Percentiles rank a stretch among this genome's conserved stretches.
phyloP scores from a whole-genome alignment of 2,888 invertebrate species.

The Xylocampa areola region DNA sequence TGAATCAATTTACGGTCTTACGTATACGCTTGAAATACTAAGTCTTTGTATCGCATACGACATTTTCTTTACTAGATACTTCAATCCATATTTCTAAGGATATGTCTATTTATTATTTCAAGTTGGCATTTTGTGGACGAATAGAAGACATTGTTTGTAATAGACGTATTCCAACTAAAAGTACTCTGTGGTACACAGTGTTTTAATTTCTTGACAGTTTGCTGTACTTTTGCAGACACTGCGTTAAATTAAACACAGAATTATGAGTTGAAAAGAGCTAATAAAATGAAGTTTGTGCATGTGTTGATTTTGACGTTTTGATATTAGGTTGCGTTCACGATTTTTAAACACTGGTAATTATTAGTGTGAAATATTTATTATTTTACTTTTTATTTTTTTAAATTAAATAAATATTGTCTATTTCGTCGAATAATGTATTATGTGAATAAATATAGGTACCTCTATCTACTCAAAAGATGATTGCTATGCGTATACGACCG shows the following conservation, averaged over 20 bases:
- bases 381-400: not conserved
- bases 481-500: too few species aligned
- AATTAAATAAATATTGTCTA: too few species aligned
- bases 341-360: slow-evolving; percentile 1
- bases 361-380: not conserved
- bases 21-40: slow-evolving; percentile 12
- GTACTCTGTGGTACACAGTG: slow-evolving; percentile 37
- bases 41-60: not conserved
- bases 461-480: too few species aligned
- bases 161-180: slow-evolving; percentile 44
- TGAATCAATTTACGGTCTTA: slow-evolving; percentile 23
- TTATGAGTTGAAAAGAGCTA: slow-evolving; percentile 13
- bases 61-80: slow-evolving; percentile 20
- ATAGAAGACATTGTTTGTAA: slow-evolving; percentile 44
- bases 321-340: slow-evolving; percentile 48
- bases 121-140: slow-evolving; percentile 62
- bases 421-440: too few species aligned
- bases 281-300: slow-evolving; percentile 59
- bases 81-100: slow-evolving; percentile 50
- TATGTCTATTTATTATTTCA: slow-evolving; percentile 52
- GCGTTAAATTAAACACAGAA: slow-evolving; percentile 19
- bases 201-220: slow-evolving; percentile 15
- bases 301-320: slow-evolving; percentile 64
- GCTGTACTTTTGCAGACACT: slow-evolving; percentile 35
- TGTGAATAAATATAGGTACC: too few species aligned